Conservation (phyloP, 2,888 invertebrate species). For the Gymnocheta viridis region DNA sequence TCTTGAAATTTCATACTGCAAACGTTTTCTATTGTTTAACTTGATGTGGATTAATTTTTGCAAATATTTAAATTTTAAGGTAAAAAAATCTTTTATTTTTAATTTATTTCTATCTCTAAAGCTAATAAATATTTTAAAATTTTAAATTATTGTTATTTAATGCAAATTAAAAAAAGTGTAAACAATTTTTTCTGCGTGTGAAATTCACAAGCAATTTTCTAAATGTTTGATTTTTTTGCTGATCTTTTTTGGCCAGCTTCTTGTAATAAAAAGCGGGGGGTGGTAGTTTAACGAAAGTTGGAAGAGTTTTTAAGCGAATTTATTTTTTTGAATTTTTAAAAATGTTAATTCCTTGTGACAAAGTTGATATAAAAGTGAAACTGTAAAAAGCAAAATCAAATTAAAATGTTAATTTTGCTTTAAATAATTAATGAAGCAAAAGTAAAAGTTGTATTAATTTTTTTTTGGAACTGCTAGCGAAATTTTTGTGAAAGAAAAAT, state of each 20-base stretch:
- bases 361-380: neutral
- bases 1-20: conserved; percentile 6
- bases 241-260: neutral
- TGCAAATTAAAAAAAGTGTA: conserved; percentile 2
- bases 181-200: neutral
- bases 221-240: too few species aligned
- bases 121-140: neutral
- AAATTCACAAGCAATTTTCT: neutral
- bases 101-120: conserved; percentile 6
- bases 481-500: neutral
- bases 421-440: conserved; percentile 8
- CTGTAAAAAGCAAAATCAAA: neutral
- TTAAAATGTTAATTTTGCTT: neutral
- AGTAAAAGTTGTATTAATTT: conserved; percentile 14
- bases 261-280: neutral
- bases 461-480: neutral
- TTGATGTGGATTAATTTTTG: conserved; percentile 69
- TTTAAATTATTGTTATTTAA: conserved; percentile 10
- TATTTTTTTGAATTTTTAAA: neutral
- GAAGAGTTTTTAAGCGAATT: neutral
- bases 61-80: conserved; percentile 65
- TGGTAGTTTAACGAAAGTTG: neutral
- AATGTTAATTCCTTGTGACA: neutral
- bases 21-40: conserved; percentile 47
- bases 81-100: conserved; percentile 40